These are phyloP conservation scores for Clarias platycephalus DNA, from an alignment of 2,797 vertebrate genomes.

Conservation along the genomic window DNA sequence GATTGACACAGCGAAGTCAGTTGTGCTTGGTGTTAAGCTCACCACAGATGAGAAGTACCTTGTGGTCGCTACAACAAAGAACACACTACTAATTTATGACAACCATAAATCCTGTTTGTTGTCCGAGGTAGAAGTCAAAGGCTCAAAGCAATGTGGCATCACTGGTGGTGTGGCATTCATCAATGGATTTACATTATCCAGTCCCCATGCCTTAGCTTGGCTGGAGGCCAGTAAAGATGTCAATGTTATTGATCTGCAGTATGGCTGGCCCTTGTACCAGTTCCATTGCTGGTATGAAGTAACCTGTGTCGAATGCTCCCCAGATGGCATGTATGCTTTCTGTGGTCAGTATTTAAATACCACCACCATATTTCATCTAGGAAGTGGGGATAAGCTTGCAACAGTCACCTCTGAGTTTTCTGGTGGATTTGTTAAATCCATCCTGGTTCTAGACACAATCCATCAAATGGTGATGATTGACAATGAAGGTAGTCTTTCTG, in stretches of 20 bases:
- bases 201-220: conserved; percentile 94
- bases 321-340: conserved; percentile 93
- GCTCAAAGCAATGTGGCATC: conserved; percentile 88
- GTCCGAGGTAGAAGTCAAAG: conserved; percentile 97
- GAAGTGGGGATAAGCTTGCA: conserved; percentile 93
- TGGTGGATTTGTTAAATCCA: conserved; percentile 94
- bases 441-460: conserved; percentile 89
- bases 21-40: conserved; percentile 93
- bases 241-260: conserved; percentile 94
- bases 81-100: conserved; percentile 95
- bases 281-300: conserved; percentile 99
- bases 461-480: conserved; percentile 98
- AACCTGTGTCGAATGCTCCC: conserved; percentile 95
- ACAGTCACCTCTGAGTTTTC: conserved; percentile 97
- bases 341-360: conserved; percentile 98
- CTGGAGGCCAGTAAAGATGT: conserved; percentile 97
- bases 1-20: conserved; percentile 92
- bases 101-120: conserved; percentile 97
- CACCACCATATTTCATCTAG: conserved; percentile 90
- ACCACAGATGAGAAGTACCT: conserved; percentile 93
- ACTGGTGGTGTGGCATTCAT: conserved; percentile 88
- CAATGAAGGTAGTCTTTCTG: conserved; percentile 93
- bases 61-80: conserved; percentile 95
- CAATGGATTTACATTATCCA: conserved; percentile 93
- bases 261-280: conserved; percentile 97